These are phyloP conservation scores for Drosophila pegasa DNA, from an alignment of 2,888 invertebrate genomes.

Conservation along the genomic window DNA sequence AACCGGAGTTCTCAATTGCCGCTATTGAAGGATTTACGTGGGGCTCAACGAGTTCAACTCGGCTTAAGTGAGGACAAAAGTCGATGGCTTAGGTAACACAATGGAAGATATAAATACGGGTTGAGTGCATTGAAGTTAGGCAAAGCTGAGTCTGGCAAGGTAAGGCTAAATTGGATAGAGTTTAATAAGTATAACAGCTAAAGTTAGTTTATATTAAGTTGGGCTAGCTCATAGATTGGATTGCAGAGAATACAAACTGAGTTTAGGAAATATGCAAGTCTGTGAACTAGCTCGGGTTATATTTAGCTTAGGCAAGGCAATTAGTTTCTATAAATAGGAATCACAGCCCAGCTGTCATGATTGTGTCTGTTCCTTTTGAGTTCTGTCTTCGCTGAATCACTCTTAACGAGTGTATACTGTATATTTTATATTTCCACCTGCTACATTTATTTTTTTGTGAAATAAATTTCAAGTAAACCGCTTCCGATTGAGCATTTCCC, in stretches of 20 bases:
- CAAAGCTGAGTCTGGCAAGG: neutral
- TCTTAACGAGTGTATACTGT: neutral
- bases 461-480: slow-evolving; percentile 18
- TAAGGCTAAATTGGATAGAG: neutral
- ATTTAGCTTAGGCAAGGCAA: neutral
- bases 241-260: neutral
- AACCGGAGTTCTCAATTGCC: slow-evolving; percentile 58
- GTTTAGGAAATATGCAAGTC: neutral
- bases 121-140: neutral
- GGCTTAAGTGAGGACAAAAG: slow-evolving; percentile 31
- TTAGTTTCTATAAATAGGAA: neutral
- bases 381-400: neutral
- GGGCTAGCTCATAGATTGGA: neutral
- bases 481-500: slow-evolving; percentile 56
- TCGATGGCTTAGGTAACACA: slow-evolving; percentile 44
- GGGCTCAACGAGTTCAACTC: slow-evolving; percentile 43
- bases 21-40: slow-evolving; percentile 46
- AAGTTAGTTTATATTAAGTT: neutral
- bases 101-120: neutral
- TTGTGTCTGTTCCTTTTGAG: neutral
- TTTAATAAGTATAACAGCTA: neutral
- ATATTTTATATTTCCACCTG: neutral
- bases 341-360: neutral
- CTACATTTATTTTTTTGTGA: neutral
- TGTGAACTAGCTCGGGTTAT: too few species aligned